A percentile compares a stretch with the other conserved stretches of the same genome.
phyloP scores from a whole-genome alignment of 2,888 invertebrate species.

The Agonopterix heracliana region DNA sequence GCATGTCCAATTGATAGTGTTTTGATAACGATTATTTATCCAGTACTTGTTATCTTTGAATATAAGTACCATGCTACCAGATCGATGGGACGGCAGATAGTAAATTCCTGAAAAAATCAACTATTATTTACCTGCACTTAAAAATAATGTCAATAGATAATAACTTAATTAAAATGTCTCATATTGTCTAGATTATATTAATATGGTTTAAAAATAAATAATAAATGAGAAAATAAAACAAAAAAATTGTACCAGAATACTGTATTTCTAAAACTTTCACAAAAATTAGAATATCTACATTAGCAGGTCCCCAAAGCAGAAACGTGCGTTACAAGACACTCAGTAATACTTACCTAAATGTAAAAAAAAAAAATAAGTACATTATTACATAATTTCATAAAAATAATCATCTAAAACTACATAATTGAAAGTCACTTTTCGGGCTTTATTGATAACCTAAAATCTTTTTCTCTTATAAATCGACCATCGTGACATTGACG shows the following conservation, averaged over 20 bases:
- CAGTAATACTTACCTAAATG: conserved; percentile 15
- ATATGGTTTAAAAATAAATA: conserved; percentile 1
- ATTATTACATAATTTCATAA: conserved; percentile 25
- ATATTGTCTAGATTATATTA: no score
- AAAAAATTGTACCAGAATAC: conserved; percentile 46
- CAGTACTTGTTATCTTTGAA: conserved; percentile 70
- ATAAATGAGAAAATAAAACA: neutral
- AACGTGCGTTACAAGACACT: conserved; percentile 49
- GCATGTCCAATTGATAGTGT: conserved; percentile 70
- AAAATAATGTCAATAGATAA: neutral
- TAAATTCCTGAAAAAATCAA: conserved; percentile 55
- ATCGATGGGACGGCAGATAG: conserved; percentile 67
- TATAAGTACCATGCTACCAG: conserved; percentile 68
- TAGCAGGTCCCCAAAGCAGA: conserved; percentile 65
- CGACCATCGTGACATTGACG: conserved; percentile 64
- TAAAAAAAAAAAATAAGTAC: conserved; percentile 41
- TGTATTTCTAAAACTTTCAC: conserved; percentile 60
- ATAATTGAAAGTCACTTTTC: conserved; percentile 16
- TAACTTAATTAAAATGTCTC: no score
- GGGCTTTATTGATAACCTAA: conserved; percentile 34
- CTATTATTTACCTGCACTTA: conserved; percentile 14
- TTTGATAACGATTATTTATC: conserved; percentile 70
- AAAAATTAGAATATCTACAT: conserved; percentile 42
- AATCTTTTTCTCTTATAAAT: conserved; percentile 62
- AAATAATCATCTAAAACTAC: conserved; percentile 21